These are phyloP conservation scores for Brachionus asplanchnoidis DNA, from an alignment of 1,140 invertebrate genomes.

Conservation along the genomic window DNA sequence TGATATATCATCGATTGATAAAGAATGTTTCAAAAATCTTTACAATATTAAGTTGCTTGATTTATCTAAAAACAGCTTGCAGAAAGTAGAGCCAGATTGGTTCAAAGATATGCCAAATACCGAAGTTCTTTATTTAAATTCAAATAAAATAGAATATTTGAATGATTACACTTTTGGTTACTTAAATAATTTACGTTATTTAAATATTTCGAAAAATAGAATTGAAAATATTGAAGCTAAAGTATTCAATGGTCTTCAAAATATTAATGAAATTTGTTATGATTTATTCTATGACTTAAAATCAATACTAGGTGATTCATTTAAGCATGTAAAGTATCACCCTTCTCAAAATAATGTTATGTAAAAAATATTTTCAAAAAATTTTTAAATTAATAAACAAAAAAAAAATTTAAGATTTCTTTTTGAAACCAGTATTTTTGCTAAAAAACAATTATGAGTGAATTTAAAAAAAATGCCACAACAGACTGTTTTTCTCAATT, in stretches of 20 bases:
- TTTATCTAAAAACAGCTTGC: background rate
- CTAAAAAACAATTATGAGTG: too few species aligned
- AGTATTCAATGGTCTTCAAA: background rate
- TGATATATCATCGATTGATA: background rate
- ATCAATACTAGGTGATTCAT: background rate
- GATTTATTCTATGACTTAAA: constrained; percentile 1
- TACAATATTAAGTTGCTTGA: background rate
- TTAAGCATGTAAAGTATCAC: background rate
- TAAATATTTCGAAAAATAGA: background rate
- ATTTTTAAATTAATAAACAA: background rate
- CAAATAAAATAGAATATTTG: background rate
- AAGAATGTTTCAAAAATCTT: background rate
- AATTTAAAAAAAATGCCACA: too few species aligned
- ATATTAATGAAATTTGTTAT: background rate
- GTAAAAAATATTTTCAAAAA: background rate
- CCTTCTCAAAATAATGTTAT: background rate
- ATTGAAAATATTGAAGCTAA: background rate
- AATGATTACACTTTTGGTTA: background rate
- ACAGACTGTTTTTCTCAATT: too few species aligned
- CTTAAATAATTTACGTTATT: background rate
- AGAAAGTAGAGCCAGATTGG: background rate
- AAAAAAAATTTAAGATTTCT: background rate
- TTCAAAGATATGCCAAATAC: background rate
- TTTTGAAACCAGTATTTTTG: background rate
- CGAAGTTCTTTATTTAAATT: background rate